Evolutionary conservation across 1,140 invertebrate genomes (phyloP).

Genomic region (Bombus balteatus): DNA sequence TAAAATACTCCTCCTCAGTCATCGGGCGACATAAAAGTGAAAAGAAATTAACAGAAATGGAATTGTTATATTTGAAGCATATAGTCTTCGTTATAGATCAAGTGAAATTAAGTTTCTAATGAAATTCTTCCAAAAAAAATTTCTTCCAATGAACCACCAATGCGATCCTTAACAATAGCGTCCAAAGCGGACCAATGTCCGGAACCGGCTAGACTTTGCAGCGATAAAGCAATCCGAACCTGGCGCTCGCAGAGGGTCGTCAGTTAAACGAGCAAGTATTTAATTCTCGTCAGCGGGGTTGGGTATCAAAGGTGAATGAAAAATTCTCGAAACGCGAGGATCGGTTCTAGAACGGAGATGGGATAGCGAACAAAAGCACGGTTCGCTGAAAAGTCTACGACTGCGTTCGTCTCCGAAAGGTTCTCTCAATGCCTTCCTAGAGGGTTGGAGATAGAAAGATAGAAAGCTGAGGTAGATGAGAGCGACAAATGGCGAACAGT

Average conservation of each 20-base stretch:
- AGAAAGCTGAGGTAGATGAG: neutral
- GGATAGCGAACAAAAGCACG: neutral
- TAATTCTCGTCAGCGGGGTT: neutral
- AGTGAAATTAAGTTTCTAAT: neutral
- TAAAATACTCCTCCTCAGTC: too few species aligned
- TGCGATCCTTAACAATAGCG: neutral
- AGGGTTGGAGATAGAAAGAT: conserved; percentile 7
- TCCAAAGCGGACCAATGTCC: neutral
- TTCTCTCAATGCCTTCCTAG: neutral
- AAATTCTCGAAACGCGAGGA: neutral
- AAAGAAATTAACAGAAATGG: too few species aligned
- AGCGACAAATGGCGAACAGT: neutral
- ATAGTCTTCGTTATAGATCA: too few species aligned
- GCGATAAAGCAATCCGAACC: neutral
- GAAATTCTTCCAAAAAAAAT: neutral
- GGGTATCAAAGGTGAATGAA: conserved; percentile 18
- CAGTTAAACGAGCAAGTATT: conserved; percentile 16
- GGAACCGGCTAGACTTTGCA: neutral
- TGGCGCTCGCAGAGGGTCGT: too few species aligned
- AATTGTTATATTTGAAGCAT: too few species aligned
- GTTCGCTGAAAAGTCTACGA: neutral
- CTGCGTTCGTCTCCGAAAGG: neutral
- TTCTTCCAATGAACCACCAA: neutral
- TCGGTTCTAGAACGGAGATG: neutral
- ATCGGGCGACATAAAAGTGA: too few species aligned